Conservation (phyloP, 2,888 invertebrate genomes). For the Oscheius sp. region DNA sequence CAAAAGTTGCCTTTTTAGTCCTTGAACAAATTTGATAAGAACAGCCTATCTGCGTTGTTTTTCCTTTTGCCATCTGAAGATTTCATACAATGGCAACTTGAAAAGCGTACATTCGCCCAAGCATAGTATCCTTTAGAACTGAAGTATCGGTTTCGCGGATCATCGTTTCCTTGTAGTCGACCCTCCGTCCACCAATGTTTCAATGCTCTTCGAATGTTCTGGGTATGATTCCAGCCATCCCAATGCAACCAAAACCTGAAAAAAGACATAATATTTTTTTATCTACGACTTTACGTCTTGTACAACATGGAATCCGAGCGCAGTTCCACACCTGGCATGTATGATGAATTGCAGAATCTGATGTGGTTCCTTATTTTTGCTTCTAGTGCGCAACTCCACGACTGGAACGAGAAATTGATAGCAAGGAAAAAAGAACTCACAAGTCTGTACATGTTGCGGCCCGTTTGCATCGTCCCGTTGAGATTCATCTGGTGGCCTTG, state of each 20-base stretch:
- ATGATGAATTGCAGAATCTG: constrained; percentile 40
- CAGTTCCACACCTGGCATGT: constrained; percentile 46
- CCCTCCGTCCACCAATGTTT: constrained; percentile 57
- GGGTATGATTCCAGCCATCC: constrained; percentile 44
- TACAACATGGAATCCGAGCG: constrained; percentile 51
- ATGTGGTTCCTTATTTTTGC: constrained; percentile 44
- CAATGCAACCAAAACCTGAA: constrained; percentile 51
- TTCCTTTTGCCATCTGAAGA: constrained; percentile 58
- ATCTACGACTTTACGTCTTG: constrained; percentile 41
- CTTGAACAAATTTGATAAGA: constrained; percentile 47
- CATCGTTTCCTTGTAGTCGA: constrained; percentile 45
- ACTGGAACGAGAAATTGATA: constrained; percentile 24
- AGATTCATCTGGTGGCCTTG: constrained; percentile 48
- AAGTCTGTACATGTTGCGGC: constrained; percentile 56
- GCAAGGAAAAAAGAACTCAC: constrained; percentile 22
- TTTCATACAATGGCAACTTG: not conserved
- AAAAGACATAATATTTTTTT: not conserved
- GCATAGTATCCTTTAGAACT: constrained; percentile 43
- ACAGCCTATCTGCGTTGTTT: constrained; percentile 51
- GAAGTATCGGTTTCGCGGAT: constrained; percentile 47
- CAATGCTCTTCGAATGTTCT: constrained; percentile 48
- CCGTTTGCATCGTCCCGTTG: constrained; percentile 49
- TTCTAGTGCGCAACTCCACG: constrained; percentile 53
- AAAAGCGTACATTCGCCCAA: constrained; percentile 52
- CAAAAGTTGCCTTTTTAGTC: constrained; percentile 46